A percentile compares a stretch with the other conserved stretches of the same genome.
Conservation (phyloP, 2,113 vertebrate species). For the Thalassarche chlororhynchos region DNA sequence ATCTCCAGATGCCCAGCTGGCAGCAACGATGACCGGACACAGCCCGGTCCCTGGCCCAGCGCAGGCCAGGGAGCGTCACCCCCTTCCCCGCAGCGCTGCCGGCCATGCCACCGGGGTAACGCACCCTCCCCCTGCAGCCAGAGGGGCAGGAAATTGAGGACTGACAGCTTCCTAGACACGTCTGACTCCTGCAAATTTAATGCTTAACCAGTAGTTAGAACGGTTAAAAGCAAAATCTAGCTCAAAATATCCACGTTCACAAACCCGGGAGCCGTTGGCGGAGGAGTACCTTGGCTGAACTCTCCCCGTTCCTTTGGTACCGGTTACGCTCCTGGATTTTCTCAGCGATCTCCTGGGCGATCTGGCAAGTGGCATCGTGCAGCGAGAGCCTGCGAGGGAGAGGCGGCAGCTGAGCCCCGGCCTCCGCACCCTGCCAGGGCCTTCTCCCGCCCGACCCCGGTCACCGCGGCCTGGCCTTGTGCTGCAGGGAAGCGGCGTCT, state of each 20-base stretch:
- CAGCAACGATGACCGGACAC: background rate
- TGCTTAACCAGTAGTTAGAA: background rate
- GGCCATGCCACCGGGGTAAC: rapidly evolving
- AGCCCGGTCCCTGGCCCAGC: rapidly evolving
- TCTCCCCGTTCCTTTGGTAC: constrained; percentile 87
- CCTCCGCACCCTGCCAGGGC: no score
- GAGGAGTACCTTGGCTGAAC: constrained; percentile 83
- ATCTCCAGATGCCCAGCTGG: background rate
- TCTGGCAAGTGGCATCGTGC: constrained; percentile 85
- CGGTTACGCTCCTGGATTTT: constrained; percentile 89
- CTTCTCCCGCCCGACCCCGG: no score
- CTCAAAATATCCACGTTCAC: background rate
- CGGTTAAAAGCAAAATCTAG: background rate
- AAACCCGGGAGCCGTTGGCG: background rate
- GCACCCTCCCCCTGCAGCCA: background rate
- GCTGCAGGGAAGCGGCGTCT: background rate
- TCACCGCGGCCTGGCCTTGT: background rate
- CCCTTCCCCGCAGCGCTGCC: rapidly evolving
- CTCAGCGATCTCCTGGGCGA: constrained; percentile 92
- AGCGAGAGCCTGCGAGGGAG: constrained; percentile 82
- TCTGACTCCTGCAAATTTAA: background rate
- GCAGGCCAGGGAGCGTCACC: background rate
- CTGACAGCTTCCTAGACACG: background rate
- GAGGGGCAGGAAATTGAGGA: background rate
- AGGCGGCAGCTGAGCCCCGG: background rate